A percentile compares a stretch with the other conserved stretches of the same genome.
phyloP scores from a whole-genome alignment of 92 coral and sea anemone genomes.

The Hydrozoanthus gracilis region DNA sequence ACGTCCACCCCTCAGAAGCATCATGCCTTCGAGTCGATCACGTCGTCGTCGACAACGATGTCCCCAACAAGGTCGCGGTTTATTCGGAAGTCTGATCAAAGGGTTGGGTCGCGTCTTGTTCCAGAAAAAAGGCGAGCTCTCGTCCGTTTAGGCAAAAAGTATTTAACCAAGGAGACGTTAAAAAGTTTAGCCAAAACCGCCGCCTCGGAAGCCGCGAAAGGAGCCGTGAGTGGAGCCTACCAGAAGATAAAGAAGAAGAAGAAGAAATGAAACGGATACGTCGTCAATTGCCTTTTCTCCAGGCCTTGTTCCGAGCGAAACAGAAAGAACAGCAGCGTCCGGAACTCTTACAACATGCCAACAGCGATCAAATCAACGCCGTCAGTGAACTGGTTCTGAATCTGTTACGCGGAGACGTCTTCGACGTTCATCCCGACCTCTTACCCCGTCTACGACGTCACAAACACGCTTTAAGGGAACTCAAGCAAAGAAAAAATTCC shows the following conservation, averaged over 20 bases:
- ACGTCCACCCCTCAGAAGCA: background rate
- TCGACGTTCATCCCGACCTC: background rate
- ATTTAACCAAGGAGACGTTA: too few species aligned
- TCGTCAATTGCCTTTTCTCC: too few species aligned
- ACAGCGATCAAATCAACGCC: background rate
- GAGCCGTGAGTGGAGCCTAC: background rate
- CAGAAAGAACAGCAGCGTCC: background rate
- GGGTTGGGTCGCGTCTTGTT: background rate
- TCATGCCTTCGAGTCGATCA: background rate
- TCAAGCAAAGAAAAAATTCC: too few species aligned
- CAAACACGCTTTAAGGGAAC: too few species aligned
- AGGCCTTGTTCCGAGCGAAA: background rate
- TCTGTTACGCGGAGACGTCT: background rate
- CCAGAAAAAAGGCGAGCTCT: too few species aligned
- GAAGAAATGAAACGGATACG: background rate
- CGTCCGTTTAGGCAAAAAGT: too few species aligned
- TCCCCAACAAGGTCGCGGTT: too few species aligned
- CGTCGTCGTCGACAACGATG: conserved; percentile 3
- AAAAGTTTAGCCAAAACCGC: too few species aligned
- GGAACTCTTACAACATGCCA: background rate
- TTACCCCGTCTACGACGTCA: too few species aligned
- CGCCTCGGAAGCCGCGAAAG: too few species aligned
- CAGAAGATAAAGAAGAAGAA: conserved; percentile 1
- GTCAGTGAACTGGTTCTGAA: background rate
- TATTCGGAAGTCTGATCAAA: background rate